A percentile compares a stretch with the other conserved stretches of the same genome.
Evolutionary conservation across 2,113 vertebrate species (phyloP).

Genomic region (Oncorhynchus masou): DNA sequence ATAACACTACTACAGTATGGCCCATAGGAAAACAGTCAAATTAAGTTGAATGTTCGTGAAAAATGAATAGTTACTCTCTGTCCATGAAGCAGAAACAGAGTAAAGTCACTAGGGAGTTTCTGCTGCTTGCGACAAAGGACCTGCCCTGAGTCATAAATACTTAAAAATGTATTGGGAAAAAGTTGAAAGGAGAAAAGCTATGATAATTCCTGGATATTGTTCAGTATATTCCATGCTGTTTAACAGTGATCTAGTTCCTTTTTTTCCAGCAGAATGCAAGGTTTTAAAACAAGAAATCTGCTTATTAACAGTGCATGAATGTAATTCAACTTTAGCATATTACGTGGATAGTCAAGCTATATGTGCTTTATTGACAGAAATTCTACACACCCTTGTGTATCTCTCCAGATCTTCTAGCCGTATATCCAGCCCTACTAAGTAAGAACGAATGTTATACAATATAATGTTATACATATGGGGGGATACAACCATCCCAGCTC

Average conservation of each 20-base stretch:
- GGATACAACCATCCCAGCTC: no score
- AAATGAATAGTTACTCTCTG: not conserved
- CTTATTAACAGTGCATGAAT: not conserved
- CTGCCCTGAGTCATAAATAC: slow-evolving; percentile 43
- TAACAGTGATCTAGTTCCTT: not conserved
- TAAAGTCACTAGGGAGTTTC: not conserved
- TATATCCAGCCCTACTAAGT: no score
- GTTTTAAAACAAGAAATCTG: not conserved
- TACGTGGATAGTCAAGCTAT: not conserved
- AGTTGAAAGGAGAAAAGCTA: slow-evolving; percentile 44
- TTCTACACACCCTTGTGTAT: no score
- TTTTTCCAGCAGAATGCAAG: not conserved
- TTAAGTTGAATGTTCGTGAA: not conserved
- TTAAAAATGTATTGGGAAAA: slow-evolving; percentile 32
- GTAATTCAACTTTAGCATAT: not conserved
- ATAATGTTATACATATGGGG: no score
- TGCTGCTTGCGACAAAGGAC: no score
- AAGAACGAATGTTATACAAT: no score
- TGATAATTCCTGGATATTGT: slow-evolving; percentile 9
- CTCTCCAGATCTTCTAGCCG: no score
- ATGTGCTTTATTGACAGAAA: not conserved
- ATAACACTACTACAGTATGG: not conserved
- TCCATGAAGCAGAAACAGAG: slow-evolving; percentile 23
- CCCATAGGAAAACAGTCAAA: not conserved
- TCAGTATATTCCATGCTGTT: not conserved